A percentile compares a stretch with the other conserved stretches of the same genome.
These are phyloP conservation scores for Nannoperca obscura DNA, from an alignment of 2,797 vertebrate genomes.

Conservation along the genomic window DNA sequence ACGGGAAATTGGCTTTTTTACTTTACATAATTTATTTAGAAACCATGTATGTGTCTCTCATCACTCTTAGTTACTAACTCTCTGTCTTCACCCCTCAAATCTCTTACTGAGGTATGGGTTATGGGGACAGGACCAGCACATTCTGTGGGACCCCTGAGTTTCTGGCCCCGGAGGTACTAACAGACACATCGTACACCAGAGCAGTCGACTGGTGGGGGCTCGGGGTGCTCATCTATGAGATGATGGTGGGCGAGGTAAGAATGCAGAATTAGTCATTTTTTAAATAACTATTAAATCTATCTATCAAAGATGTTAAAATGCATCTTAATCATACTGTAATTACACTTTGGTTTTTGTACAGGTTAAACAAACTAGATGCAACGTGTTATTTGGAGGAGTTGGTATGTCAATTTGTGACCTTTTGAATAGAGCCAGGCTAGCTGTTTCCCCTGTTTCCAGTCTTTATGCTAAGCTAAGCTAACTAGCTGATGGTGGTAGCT, in stretches of 20 bases:
- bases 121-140: conserved; percentile 91
- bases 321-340: not conserved
- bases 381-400: no score
- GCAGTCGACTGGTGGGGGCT: conserved; percentile 96
- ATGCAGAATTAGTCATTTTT: not conserved
- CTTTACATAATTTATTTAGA: not conserved
- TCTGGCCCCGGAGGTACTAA: conserved; percentile 93
- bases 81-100: not conserved
- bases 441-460: no score
- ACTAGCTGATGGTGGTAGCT: not conserved
- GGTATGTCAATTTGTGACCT: no score
- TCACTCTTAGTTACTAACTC: not conserved
- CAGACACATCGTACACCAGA: conserved; percentile 92
- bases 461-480: not conserved
- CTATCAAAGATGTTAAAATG: not conserved
- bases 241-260: conserved; percentile 94
- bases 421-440: no score
- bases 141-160: conserved; percentile 96
- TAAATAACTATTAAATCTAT: not conserved
- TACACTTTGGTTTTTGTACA: not conserved
- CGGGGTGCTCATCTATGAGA: conserved; percentile 92
- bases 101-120: conserved; percentile 89
- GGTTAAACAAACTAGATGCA: not conserved
- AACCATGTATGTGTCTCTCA: not conserved
- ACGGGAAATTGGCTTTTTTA: not conserved